Base-by-base conservation (phyloP, 2,888 invertebrate species). In the Cyaniris semiargus region DNA sequence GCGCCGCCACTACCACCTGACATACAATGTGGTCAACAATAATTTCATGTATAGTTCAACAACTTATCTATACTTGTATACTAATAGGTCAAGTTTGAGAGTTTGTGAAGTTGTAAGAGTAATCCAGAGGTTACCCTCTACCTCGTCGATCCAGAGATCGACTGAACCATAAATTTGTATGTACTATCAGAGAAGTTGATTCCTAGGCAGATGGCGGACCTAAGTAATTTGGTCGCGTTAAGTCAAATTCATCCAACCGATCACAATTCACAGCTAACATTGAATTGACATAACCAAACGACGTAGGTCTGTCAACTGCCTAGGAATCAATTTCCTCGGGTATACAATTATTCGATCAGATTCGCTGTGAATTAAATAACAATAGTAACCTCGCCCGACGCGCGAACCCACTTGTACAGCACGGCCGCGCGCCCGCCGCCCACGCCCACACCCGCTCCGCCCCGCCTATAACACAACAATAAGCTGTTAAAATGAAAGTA, bases 351-450 rank as follows among this genome's bases (percentile, higher is more conserved):
- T 53, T 53, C 18, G 53, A 53, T 15, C 15, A 53, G 15, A 53
- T 53, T 53, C 5, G 18, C 53, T 5, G 53, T 58, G 6, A 21
- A 58, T 10, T 13, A 60, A 60, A 21, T 23, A 60, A 7, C 44
- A 44, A 21, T 23, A 60, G 10, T 60, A 58, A 60, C 60, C 89
- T 98, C 98, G 72, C 98, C 98, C 70, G 98, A 97, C 72, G 97
- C 94, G 0, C 98, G 95, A 56, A 99, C 96, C 90, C 99, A 98
- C 93, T 98, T 99, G 92, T 97, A 97, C 60, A 99, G 92, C 0
- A 97, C 96, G 7, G 97, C 96, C 77, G 97, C 96, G 77, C 96
- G 95, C 0, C 96, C 95, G 80, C 90, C 8, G 85, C 83, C 70
- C 86, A 31, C 70, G 13, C 76, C 31, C 76, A 10, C 76, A 18